Evolutionary conservation across 2,888 invertebrate species (phyloP).

Genomic region (Orthosia incerta): DNA sequence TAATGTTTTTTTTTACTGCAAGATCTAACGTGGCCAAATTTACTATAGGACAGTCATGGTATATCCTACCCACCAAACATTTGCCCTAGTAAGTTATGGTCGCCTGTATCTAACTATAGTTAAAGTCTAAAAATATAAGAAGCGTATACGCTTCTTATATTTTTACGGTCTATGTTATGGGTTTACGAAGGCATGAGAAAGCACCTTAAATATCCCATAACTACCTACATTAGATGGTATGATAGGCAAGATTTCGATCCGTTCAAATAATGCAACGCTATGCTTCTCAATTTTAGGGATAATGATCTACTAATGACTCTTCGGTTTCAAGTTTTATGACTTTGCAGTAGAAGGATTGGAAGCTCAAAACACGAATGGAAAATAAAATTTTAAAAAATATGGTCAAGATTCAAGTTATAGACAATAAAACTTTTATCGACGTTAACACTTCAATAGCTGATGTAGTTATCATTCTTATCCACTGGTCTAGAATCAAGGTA

Average conservation of each 20-base stretch:
- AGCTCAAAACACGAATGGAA: not conserved
- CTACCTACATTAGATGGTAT: slow-evolving; percentile 29
- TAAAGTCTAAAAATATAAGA: not conserved
- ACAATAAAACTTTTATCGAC: not conserved
- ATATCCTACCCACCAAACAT: no score
- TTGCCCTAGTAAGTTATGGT: not conserved
- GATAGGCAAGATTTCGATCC: slow-evolving; percentile 11
- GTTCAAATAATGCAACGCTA: slow-evolving; percentile 15
- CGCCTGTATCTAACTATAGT: not conserved
- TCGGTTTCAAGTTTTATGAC: slow-evolving; percentile 60
- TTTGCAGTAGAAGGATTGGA: slow-evolving; percentile 34
- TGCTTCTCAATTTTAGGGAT: slow-evolving; percentile 71
- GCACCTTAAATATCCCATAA: slow-evolving; percentile 14
- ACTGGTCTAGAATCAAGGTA: not conserved
- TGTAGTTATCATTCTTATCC: no score
- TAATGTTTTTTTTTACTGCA: slow-evolving; percentile 2
- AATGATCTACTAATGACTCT: slow-evolving; percentile 71
- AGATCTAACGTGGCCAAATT: not conserved
- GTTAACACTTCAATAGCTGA: not conserved
- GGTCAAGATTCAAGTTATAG: not conserved
- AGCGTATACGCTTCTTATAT: not conserved
- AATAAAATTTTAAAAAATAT: slow-evolving; percentile 5
- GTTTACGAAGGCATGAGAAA: slow-evolving; percentile 12
- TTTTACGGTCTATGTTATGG: not conserved
- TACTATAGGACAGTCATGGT: no score